Percentiles rank a stretch among this genome's conserved stretches.
These are phyloP conservation scores for Antrozous pallidus DNA, from an alignment of 2,797 vertebrate genomes.

Conservation along the genomic window DNA sequence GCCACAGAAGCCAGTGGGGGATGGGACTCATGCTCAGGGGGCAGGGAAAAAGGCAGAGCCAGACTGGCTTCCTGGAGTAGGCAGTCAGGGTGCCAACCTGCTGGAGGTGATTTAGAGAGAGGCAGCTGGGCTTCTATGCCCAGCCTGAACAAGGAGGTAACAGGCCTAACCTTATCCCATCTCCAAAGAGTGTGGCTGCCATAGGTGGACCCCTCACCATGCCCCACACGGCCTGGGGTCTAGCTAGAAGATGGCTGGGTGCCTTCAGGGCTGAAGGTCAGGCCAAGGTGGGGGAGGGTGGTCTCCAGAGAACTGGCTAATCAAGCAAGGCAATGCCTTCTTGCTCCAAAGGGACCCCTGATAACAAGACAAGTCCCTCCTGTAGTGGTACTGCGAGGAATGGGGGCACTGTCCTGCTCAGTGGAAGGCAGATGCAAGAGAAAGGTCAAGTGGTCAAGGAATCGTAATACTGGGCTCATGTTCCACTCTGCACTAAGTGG, in stretches of 20 bases:
- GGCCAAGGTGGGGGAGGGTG: no score
- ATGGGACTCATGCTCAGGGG: not conserved
- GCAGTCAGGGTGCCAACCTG: not conserved
- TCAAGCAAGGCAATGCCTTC: not conserved
- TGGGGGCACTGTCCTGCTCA: not conserved
- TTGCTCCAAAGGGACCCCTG: not conserved
- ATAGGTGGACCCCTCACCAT: fast-evolving
- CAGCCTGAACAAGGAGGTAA: not conserved
- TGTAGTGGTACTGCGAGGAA: not conserved
- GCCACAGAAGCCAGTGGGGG: not conserved
- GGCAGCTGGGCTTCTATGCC: not conserved
- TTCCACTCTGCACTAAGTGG: not conserved
- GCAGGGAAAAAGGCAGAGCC: not conserved
- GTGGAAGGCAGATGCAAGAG: not conserved
- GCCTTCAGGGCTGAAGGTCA: not conserved
- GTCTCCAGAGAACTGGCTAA: not conserved
- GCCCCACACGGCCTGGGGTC: not conserved
- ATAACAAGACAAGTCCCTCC: not conserved
- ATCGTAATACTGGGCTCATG: not conserved
- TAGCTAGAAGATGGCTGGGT: not conserved
- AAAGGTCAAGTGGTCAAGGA: not conserved
- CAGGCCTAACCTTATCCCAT: not conserved
- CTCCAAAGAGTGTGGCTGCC: not conserved
- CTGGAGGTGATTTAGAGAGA: not conserved
- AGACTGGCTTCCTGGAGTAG: not conserved